phyloP scores from a whole-genome alignment of 1,140 invertebrate genomes.

The Zaprionus camerounensis region DNA sequence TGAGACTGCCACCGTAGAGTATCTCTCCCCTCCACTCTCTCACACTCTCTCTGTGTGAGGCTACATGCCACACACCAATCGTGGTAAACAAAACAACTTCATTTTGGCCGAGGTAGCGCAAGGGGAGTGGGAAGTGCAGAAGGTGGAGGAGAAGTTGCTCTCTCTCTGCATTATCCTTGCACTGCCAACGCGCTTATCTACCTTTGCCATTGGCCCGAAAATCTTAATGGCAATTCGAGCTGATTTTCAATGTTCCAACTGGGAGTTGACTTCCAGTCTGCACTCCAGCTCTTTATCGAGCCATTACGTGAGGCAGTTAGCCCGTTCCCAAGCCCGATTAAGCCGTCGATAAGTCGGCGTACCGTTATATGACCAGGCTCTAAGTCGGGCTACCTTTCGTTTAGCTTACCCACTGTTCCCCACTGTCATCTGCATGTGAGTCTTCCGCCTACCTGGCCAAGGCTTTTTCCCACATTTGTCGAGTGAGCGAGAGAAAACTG shows the following conservation, averaged over 20 bases:
- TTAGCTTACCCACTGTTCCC: neutral
- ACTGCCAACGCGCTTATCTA: conserved; percentile 58
- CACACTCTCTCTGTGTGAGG: neutral
- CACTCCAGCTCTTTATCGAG: conserved; percentile 72
- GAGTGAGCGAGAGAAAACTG: conserved; percentile 40
- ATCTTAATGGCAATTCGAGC: conserved; percentile 80
- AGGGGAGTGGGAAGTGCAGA: too few relatives aligned
- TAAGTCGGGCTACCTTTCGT: neutral
- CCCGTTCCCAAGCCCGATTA: conserved; percentile 47
- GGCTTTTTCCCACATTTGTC: conserved; percentile 71
- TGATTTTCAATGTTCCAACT: conserved; percentile 83
- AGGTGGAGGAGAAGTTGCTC: neutral
- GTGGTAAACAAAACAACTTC: conserved; percentile 65
- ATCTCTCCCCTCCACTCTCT: neutral
- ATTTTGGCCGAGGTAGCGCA: conserved; percentile 26
- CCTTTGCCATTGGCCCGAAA: conserved; percentile 53
- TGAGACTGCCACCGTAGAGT: conserved; percentile 32
- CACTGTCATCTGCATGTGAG: conserved; percentile 9
- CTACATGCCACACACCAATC: conserved; percentile 41
- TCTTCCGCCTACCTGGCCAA: conserved; percentile 17
- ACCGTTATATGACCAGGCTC: conserved; percentile 31
- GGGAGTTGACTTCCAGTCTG: conserved; percentile 64
- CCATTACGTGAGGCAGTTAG: conserved; percentile 67
- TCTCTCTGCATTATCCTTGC: conserved; percentile 65
- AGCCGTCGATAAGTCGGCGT: conserved; percentile 68